Evolutionary conservation across 2,797 vertebrate species (phyloP).

Genomic region (Danio jaintianensis): DNA sequence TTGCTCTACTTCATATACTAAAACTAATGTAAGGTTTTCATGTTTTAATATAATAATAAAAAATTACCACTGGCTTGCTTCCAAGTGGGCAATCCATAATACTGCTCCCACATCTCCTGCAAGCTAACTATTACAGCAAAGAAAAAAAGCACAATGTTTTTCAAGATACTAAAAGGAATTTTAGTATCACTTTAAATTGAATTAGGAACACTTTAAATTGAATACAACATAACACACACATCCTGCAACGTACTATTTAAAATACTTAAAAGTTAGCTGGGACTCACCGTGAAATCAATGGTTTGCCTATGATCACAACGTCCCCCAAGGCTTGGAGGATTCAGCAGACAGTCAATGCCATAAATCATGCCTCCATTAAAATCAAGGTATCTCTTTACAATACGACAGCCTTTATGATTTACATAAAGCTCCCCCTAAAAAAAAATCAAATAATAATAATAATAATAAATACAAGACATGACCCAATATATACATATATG

Average conservation of each 20-base stretch:
- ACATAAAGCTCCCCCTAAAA: slow-evolving; percentile 87
- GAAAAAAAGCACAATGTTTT: not conserved
- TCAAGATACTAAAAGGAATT: not conserved
- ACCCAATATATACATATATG: not conserved
- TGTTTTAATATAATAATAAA: not conserved
- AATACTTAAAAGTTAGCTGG: not conserved
- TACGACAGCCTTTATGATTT: slow-evolving; percentile 80
- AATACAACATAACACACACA: not conserved
- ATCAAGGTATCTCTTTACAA: slow-evolving; percentile 84
- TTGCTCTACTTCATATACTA: not conserved
- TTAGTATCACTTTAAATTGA: not conserved
- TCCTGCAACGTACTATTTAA: not conserved
- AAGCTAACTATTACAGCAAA: slow-evolving; percentile 77
- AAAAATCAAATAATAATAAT: not conserved
- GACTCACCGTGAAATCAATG: slow-evolving; percentile 77
- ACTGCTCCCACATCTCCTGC: slow-evolving; percentile 69
- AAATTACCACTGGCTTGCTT: slow-evolving; percentile 83
- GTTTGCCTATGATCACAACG: slow-evolving; percentile 83
- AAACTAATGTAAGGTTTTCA: not conserved
- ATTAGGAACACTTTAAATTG: not conserved
- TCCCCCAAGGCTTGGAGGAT: slow-evolving; percentile 86
- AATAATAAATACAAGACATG: not conserved
- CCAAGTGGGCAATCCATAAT: slow-evolving; percentile 76
- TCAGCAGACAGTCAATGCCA: slow-evolving; percentile 90
- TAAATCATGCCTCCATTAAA: slow-evolving; percentile 87